phyloP scores from a whole-genome alignment of 1,140 invertebrate species.

The Sycophila sp. region DNA sequence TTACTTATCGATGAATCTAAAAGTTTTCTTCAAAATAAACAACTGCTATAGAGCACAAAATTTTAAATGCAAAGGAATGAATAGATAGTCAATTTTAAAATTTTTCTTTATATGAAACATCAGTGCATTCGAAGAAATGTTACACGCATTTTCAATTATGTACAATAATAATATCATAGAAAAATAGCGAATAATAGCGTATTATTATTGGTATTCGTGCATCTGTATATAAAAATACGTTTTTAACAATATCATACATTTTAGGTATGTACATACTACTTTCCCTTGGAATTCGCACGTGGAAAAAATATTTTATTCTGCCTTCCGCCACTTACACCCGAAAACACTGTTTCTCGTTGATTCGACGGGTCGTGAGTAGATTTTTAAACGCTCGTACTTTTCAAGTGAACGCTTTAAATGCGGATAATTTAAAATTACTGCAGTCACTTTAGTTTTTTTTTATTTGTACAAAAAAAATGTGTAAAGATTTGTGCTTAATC shows the following conservation, averaged over 20 bases:
- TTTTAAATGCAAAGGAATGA: background rate
- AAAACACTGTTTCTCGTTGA: too few relatives aligned
- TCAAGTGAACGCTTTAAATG: too few relatives aligned
- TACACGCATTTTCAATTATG: constrained; percentile 32
- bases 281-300: background rate
- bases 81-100: background rate
- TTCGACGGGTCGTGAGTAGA: too few relatives aligned
- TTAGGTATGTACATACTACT: too few relatives aligned
- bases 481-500: constrained; percentile 9
- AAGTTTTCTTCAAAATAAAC: too few relatives aligned
- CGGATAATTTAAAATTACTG: too few relatives aligned
- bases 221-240: constrained; percentile 21
- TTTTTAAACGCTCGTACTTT: too few relatives aligned
- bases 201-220: constrained; percentile 7
- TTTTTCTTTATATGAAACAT: constrained; percentile 5
- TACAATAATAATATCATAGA: constrained; percentile 26
- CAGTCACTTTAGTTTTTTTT: too few relatives aligned
- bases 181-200: constrained; percentile 28
- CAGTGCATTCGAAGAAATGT: constrained; percentile 31
- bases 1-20: too few relatives aligned
- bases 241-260: constrained; percentile 7
- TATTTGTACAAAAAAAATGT: background rate
- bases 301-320: too few relatives aligned
- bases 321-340: too few relatives aligned
- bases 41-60: background rate